phyloP scores from a whole-genome alignment of 2,797 vertebrate genomes.

The Neostethus bicornis region DNA sequence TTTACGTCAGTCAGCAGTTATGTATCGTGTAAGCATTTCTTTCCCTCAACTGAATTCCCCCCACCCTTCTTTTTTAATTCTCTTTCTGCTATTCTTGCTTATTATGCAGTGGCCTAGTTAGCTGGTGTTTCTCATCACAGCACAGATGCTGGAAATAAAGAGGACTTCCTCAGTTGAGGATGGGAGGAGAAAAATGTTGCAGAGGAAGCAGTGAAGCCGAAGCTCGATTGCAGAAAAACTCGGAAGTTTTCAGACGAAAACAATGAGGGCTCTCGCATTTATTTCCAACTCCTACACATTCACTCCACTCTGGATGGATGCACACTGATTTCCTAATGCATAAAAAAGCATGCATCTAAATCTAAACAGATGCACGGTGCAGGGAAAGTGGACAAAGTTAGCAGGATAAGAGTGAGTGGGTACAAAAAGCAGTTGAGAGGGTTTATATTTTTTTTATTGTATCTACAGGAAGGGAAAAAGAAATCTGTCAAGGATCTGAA shows the following conservation, averaged over 20 bases:
- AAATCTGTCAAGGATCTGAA: conserved; percentile 36
- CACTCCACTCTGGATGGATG: conserved; percentile 51
- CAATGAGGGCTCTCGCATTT: conserved; percentile 52
- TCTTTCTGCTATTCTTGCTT: conserved; percentile 70
- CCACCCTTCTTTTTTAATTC: conserved; percentile 21
- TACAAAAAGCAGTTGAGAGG: conserved; percentile 50
- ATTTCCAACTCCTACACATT: conserved; percentile 60
- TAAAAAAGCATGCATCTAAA: conserved; percentile 23
- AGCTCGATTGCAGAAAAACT: conserved; percentile 29
- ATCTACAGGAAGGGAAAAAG: conserved; percentile 49
- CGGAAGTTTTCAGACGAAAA: conserved; percentile 48
- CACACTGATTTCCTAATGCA: conserved; percentile 45
- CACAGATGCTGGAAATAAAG: conserved; percentile 73
- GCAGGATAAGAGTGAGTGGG: conserved; percentile 49
- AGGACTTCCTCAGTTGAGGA: conserved; percentile 61
- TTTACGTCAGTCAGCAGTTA: conserved; percentile 70
- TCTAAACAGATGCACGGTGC: conserved; percentile 38
- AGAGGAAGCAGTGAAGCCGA: conserved; percentile 51
- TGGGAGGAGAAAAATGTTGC: conserved; percentile 53
- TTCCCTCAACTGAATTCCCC: conserved; percentile 37
- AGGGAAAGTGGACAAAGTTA: conserved; percentile 37
- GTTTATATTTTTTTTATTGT: conserved; percentile 46
- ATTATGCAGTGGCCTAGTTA: conserved; percentile 81
- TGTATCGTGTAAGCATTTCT: conserved; percentile 47
- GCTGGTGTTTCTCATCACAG: conserved; percentile 72